Base-by-base conservation (phyloP, 2,888 invertebrate genomes). In the Acanthosoma haemorrhoidale region DNA sequence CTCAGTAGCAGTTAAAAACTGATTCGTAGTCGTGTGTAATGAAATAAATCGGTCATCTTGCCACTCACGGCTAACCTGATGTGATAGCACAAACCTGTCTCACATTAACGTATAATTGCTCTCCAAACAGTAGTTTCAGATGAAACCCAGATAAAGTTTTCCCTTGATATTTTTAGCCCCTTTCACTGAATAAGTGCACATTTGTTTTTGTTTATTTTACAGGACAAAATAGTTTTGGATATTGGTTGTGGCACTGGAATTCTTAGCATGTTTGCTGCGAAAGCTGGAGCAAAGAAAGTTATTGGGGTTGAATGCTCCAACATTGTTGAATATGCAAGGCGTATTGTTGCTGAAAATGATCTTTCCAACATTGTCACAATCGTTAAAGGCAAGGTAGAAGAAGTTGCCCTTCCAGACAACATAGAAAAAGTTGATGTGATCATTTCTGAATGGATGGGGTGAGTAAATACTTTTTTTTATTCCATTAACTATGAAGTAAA, bases 211-310 rank as follows among this genome's bases (percentile, higher is more conserved):
- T 51, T 32, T 61, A 31, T 69, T 0, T 73, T 79, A 43, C 79
- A 85, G 84, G 86, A 81, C 78, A 86, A 89, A 81, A 85, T 88
- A 21, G 99, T 99, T 11, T 84, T 99, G 76, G 99, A 99, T 80
- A 95, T 99, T 75, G 99, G 99, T 9, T 98, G 98, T 79, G 99
- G 99, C 9, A 99, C 99, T 0, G 99, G 98, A 43, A 99, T 99
- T 78, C 84, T 99, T 64, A 96, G 96, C 34, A 99, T 99, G 98
- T 99, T 99, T 83, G 98, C 98, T 31, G 99, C 99, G 0, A 97
- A 96, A 82, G 96, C 99, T 3, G 99, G 99, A 9, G 99, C 99
- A 0, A 86, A 91, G 4, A 88, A 88, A 80, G 99, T 99, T 0
- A 91, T 96, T 77, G 99, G 97, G 66, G 92, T 99, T 38, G 99